A percentile compares a stretch with the other conserved stretches of the same genome.
phyloP scores from a whole-genome alignment of 2,113 vertebrate species.

The Microcebus ravelobensis region DNA sequence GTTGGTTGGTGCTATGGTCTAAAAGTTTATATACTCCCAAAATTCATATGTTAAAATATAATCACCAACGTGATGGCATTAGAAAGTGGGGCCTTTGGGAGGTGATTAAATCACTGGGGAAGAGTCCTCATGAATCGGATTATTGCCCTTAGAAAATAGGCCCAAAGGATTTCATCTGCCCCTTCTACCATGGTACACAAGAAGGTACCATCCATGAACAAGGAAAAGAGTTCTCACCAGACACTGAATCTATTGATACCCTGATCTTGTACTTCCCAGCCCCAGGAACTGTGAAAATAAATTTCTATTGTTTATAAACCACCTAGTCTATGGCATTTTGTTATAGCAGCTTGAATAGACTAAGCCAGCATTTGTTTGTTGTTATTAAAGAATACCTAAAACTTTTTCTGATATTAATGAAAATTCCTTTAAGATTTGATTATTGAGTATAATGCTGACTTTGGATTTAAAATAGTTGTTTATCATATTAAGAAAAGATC shows the following conservation, averaged over 20 bases:
- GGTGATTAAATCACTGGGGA: neutral
- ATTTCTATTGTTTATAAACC: neutral
- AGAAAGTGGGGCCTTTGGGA: neutral
- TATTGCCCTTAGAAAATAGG: neutral
- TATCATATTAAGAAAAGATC: neutral
- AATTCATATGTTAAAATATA: neutral
- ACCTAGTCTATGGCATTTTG: neutral
- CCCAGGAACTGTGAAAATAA: neutral
- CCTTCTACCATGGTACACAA: neutral
- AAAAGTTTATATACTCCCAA: neutral
- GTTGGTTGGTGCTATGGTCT: neutral
- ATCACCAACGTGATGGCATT: neutral
- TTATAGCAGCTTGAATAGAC: neutral
- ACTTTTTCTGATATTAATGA: neutral
- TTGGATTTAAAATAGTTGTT: neutral
- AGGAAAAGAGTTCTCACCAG: neutral
- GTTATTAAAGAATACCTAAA: neutral
- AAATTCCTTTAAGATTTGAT: neutral
- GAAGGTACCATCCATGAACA: neutral
- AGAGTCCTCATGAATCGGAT: neutral
- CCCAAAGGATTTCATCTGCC: neutral
- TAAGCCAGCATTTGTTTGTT: neutral
- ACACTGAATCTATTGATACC: neutral
- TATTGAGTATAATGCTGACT: neutral
- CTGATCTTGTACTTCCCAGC: neutral